Evolutionary conservation across 2,113 vertebrate genomes (phyloP).

Genomic region (Arvicanthis niloticus): DNA sequence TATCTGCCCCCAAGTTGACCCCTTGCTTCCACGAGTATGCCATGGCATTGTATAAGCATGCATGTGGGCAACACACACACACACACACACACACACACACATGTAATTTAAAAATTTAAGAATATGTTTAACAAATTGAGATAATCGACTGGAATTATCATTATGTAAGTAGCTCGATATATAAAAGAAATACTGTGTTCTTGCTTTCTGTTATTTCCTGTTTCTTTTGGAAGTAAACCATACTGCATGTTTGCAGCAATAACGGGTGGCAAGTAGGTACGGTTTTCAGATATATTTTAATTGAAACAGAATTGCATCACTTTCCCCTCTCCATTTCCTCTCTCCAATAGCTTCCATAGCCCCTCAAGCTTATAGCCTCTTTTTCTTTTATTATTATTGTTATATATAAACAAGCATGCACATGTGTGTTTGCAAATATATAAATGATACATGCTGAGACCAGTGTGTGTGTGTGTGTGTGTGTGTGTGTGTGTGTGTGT

Average conservation of each 20-base stretch:
- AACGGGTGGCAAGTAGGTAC: neutral
- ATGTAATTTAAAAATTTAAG: neutral
- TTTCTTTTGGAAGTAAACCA: slow-evolving; percentile 44
- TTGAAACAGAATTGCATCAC: neutral
- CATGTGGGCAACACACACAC: no score
- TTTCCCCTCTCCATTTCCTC: neutral
- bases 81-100: neutral
- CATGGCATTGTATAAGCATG: neutral
- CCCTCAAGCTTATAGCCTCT: neutral
- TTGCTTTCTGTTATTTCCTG: slow-evolving; percentile 11
- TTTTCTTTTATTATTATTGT: neutral
- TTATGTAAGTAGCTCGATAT: neutral
- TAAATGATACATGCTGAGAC: neutral
- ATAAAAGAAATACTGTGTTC: slow-evolving; percentile 14
- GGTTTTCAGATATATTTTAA: neutral
- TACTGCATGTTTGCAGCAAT: neutral
- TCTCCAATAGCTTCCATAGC: neutral
- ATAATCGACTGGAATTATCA: slow-evolving; percentile 39
- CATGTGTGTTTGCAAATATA: neutral
- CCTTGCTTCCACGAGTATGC: neutral
- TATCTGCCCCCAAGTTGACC: neutral
- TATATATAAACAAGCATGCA: neutral
- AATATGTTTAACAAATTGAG: neutral
- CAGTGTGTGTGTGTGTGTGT: neutral
- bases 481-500: neutral